Evolutionary conservation across 2,797 vertebrate genomes (phyloP), one percentile per base, ranked within the genome.

Genomic region (Danionella dracula): DNA sequence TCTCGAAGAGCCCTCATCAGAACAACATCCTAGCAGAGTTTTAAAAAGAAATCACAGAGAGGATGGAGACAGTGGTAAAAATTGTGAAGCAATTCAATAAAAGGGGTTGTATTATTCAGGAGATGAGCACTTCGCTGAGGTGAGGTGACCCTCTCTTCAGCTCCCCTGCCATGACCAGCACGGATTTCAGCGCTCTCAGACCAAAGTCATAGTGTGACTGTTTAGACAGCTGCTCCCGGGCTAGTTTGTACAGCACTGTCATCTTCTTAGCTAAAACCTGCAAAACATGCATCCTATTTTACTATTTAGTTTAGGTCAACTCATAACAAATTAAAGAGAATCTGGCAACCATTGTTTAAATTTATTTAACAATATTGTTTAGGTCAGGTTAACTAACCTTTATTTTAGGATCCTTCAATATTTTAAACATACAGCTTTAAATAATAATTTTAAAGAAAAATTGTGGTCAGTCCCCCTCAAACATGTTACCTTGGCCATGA

Each of bases 181-280:
- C 96, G 3, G 96, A 97, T 66, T 99, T 99, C 13, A 99, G 85
- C n/a, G 97, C 96, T 11, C 96, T 82, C 50, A 99, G 87, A 37
- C 97, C 97, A 69, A 99, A 99, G 79, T 99, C 96, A 50, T 99
- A 99, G 80, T 99, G 96, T 57, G 94, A 92, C 62, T 99, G 97
- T 71, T 98, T 98, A 32, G 96, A 99, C 58, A 99, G 91, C 78
- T 98, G 97, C 66, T 97, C 94, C 61, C 83, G 89, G 5, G 95
- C 92, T 78, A 97, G 79, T 66, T 96, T 97, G 68, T 99, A 99
- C 19, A 99, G 81, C 0, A 98, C 96, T 0, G 96, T 99, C 97
- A 99, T 99, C 90, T 99, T 99, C 78, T 96, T 97, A 49, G 97
- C 96, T 78, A 99, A 86, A 0, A 87, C 83, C 96, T 98, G 69